phyloP scores from a whole-genome alignment of 2,888 invertebrate genomes.

The Anthoptus insignis region DNA sequence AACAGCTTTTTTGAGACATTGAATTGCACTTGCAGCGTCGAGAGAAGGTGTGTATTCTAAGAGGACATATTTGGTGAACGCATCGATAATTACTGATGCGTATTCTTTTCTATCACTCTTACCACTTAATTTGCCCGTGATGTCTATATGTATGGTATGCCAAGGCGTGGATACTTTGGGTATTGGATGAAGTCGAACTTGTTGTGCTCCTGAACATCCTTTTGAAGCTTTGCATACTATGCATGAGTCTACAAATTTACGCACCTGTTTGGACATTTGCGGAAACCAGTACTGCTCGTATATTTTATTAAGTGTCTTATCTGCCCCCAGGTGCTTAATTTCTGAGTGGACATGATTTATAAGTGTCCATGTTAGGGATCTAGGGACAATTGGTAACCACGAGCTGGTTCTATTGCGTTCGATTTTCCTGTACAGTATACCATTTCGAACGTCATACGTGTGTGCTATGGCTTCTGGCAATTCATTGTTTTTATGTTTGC shows the following conservation, averaged over 20 bases:
- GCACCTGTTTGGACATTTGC: conserved; percentile 32
- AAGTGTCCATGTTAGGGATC: conserved; percentile 38
- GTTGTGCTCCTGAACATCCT: not conserved
- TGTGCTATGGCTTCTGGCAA: not conserved
- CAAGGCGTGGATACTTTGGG: conserved; percentile 19
- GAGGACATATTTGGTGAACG: conserved; percentile 51
- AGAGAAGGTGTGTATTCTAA: conserved; percentile 44
- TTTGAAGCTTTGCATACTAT: conserved; percentile 16
- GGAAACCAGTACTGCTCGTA: conserved; percentile 47
- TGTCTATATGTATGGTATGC: conserved; percentile 31
- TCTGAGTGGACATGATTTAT: conserved; percentile 39
- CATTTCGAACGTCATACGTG: conserved; percentile 1
- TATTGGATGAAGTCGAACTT: not conserved
- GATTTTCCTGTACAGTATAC: not conserved
- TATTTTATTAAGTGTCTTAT: conserved; percentile 38
- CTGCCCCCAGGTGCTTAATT: conserved; percentile 37
- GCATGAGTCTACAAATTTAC: conserved; percentile 38
- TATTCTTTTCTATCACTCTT: conserved; percentile 54
- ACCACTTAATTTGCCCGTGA: conserved; percentile 50
- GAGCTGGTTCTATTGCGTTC: not conserved
- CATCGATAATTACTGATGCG: conserved; percentile 50
- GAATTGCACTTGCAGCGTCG: conserved; percentile 34
- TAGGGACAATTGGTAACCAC: conserved; percentile 38
- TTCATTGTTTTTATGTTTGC: not conserved
- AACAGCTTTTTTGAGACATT: conserved; percentile 46